Evolutionary conservation across 2,888 invertebrate genomes (phyloP).

Genomic region (Tolmerus cingulatus): DNA sequence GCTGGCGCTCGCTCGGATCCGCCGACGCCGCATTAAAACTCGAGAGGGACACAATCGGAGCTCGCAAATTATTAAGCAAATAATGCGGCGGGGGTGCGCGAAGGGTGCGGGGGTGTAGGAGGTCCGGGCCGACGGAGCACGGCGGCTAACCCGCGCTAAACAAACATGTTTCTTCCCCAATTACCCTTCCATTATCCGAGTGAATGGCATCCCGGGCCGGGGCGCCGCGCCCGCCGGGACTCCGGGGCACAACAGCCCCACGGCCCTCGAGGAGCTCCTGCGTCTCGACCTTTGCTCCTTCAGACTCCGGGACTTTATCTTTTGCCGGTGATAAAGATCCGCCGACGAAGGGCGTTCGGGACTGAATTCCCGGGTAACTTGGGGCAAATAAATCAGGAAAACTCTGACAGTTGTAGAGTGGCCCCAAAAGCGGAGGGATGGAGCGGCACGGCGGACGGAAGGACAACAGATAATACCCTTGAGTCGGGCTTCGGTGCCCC

Average conservation of each 20-base stretch:
- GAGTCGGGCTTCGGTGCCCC: neutral
- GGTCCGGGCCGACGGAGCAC: neutral
- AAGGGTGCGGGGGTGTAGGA: neutral
- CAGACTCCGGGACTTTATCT: slow-evolving; percentile 11
- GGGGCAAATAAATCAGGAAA: neutral
- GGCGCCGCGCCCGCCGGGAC: neutral
- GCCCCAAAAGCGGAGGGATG: neutral
- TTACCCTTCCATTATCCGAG: slow-evolving; percentile 20
- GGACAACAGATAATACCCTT: neutral
- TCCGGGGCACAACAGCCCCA: neutral
- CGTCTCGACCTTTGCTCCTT: slow-evolving; percentile 8
- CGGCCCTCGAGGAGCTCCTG: neutral
- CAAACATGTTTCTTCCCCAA: slow-evolving; percentile 25
- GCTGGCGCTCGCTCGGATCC: neutral
- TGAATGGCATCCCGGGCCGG: neutral
- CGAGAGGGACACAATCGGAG: neutral
- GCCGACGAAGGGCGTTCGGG: slow-evolving; percentile 8
- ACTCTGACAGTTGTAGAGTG: neutral
- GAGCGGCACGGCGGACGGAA: neutral
- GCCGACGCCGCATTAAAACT: neutral
- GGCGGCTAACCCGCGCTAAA: neutral
- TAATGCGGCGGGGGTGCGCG: neutral
- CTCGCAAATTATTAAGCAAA: neutral
- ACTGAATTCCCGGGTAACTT: slow-evolving; percentile 12
- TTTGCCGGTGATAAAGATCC: slow-evolving; percentile 27